Conservation (phyloP, 2,797 vertebrate genomes). For the Odontamblyopus rebecca region DNA sequence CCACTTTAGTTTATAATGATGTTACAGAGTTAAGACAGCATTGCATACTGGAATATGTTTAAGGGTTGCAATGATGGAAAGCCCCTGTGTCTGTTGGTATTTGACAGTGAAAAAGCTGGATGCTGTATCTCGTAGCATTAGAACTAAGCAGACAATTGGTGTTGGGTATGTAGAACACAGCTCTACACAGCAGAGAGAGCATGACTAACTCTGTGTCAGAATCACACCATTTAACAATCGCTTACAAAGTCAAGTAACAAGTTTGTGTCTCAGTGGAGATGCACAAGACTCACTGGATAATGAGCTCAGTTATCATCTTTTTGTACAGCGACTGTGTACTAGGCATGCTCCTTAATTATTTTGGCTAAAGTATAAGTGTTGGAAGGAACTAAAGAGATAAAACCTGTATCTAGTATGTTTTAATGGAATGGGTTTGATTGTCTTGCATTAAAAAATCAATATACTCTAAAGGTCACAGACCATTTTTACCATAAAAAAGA, state of each 20-base stretch:
- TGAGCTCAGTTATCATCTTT: constrained; percentile 4
- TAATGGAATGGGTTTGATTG: too few species aligned
- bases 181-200: background rate
- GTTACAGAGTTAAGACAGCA: too few species aligned
- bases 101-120: background rate
- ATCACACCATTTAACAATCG: constrained; percentile 9
- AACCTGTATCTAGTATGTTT: too few species aligned
- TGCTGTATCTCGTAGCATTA: background rate
- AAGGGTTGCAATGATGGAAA: background rate
- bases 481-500: too few species aligned
- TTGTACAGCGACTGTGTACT: constrained; percentile 27
- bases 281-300: background rate
- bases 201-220: constrained; percentile 14
- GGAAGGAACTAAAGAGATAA: too few species aligned
- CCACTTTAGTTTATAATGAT: too few species aligned
- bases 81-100: too few species aligned
- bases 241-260: constrained; percentile 4
- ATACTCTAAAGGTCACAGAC: background rate
- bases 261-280: constrained; percentile 12
- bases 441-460: background rate
- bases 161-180: background rate
- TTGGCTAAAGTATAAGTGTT: too few species aligned
- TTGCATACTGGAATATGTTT: background rate
- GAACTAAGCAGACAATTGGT: background rate
- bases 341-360: too few species aligned